These are phyloP conservation scores for Alethe diademata DNA, from an alignment of 2,113 vertebrate species.

Conservation along the genomic window DNA sequence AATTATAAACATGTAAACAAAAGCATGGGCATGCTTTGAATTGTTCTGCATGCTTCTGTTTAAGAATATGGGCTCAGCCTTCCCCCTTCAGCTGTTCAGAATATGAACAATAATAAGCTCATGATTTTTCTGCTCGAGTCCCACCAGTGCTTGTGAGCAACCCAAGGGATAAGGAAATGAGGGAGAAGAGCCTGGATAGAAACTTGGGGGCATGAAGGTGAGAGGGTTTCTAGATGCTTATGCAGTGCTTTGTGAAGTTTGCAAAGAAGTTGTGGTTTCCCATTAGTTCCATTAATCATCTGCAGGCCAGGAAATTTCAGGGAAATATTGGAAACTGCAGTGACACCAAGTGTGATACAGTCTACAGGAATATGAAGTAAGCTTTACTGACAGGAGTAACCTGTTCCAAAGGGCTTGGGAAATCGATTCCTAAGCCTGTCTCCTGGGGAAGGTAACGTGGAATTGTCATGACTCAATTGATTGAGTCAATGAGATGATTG, in stretches of 20 bases:
- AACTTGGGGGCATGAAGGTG: neutral
- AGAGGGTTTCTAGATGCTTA: neutral
- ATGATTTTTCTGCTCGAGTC: neutral
- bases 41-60: neutral
- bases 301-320: neutral
- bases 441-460: neutral
- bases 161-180: neutral
- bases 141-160: neutral
- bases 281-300: neutral
- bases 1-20: neutral
- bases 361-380: neutral
- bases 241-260: neutral
- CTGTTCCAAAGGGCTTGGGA: neutral
- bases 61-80: neutral
- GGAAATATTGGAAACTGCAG: neutral
- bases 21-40: neutral
- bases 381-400: neutral
- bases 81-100: neutral
- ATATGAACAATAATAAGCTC: neutral
- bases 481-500: too few species aligned
- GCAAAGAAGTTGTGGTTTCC: neutral
- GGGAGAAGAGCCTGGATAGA: neutral
- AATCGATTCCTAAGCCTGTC: neutral
- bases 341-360: neutral
- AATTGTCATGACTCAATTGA: neutral